Conservation (phyloP, 2,888 invertebrate genomes). For the Euplexia lucipara region DNA sequence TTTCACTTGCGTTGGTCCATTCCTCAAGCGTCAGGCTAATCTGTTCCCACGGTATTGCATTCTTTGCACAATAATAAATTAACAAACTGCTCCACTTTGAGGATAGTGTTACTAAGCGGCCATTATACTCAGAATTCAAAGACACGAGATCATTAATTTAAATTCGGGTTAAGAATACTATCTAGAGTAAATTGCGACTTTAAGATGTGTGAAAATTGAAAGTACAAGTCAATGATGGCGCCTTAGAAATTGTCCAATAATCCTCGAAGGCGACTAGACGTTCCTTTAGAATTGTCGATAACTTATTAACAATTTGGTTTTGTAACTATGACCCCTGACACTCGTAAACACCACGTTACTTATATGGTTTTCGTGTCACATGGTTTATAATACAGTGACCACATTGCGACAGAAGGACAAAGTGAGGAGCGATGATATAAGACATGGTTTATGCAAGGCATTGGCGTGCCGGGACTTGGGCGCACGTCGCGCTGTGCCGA, state of each 20-base stretch:
- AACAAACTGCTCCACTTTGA: conserved; percentile 57
- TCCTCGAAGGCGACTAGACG: too few species aligned
- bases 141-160: conserved; percentile 18
- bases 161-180: conserved; percentile 43
- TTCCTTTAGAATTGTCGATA: too few species aligned
- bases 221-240: too few species aligned
- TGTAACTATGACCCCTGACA: too few species aligned
- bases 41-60: conserved; percentile 73
- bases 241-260: too few species aligned
- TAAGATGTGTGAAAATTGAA: conserved; percentile 1
- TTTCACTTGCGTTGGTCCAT: conserved; percentile 67
- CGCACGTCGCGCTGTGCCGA: conserved; percentile 71
- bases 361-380: not conserved
- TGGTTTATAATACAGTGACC: conserved; percentile 10
- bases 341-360: not conserved
- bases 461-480: conserved; percentile 59
- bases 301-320: too few species aligned
- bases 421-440: conserved; percentile 69
- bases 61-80: conserved; percentile 65
- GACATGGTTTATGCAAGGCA: conserved; percentile 61
- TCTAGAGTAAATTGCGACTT: conserved; percentile 26
- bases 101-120: conserved; percentile 35
- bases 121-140: conserved; percentile 42
- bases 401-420: conserved; percentile 56
- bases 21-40: conserved; percentile 66